Evolutionary conservation across 2,113 vertebrate species (phyloP).

Genomic region (Semicossyphus pulcher): DNA sequence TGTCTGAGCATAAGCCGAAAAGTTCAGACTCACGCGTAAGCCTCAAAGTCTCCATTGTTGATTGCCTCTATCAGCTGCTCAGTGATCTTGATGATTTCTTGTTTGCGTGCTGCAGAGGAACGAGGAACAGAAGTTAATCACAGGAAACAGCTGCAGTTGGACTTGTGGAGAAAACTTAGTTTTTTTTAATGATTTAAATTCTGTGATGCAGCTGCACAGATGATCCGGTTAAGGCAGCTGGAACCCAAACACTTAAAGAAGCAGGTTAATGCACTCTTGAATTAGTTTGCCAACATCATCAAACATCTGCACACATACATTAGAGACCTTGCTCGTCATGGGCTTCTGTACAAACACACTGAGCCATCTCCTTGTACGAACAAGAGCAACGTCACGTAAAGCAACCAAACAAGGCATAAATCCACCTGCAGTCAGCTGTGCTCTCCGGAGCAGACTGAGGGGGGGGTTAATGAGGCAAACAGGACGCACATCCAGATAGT

Average conservation of each 20-base stretch:
- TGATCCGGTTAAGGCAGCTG: background rate
- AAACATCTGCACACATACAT: background rate
- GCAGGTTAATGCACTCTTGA: background rate
- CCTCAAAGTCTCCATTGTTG: conserved; percentile 94
- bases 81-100: conserved; percentile 86
- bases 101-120: conserved; percentile 75
- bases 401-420: background rate
- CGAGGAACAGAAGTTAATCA: background rate
- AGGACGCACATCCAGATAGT: background rate
- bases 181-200: background rate
- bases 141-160: background rate
- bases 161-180: background rate
- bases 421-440: background rate
- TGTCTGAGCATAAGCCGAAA: background rate
- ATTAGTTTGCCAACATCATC: background rate
- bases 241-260: background rate
- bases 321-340: too few relatives aligned
- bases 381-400: background rate
- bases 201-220: accelerated
- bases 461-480: conserved; percentile 9
- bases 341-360: background rate
- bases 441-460: background rate
- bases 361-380: background rate
- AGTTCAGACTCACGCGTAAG: conserved; percentile 88
- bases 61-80: conserved; percentile 95